Base-by-base conservation (phyloP, 2,888 invertebrate species). In the Melanostoma scalare region DNA sequence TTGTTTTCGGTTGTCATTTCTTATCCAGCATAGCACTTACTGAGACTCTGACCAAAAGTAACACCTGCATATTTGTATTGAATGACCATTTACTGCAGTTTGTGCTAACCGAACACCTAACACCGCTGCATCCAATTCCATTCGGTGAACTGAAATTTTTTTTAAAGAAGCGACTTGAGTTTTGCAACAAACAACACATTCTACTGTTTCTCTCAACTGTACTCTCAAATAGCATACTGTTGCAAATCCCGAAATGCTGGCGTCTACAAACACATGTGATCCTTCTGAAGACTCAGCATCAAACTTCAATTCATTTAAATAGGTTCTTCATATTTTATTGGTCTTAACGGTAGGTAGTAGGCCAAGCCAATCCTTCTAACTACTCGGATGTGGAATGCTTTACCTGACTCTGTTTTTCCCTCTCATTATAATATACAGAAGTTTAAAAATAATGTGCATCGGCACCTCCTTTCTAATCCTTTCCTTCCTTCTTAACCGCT, bases 11-110 rank as follows among this genome's bases (percentile, higher is more conserved):
- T n/a, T n/a, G n/a, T n/a, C n/a, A n/a, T n/a, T n/a, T n/a, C n/a
- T n/a, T n/a, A n/a, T n/a, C n/a, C n/a, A n/a, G n/a, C n/a, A n/a
- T n/a, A n/a, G n/a, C n/a, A n/a, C n/a, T n/a, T n/a, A n/a, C n/a
- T n/a, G n/a, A n/a, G n/a, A n/a, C n/a, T n/a, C n/a, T n/a, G n/a
- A n/a, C n/a, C n/a, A n/a, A n/a, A n/a, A n/a, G n/a, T n/a, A n/a
- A n/a, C n/a, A n/a, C n/a, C n/a, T n/a, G n/a, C n/a, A n/a, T n/a
- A n/a, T 55, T 6, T 81, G 74, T 10, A 50, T 36, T 3, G 65
- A 42, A 30, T 81, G 85, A 20, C 58, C n/a, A 10, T 75, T 71
- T 6, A 85, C n/a, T n/a, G n/a, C n/a, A n/a, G 46, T 2, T 65
- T n/a, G 6, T 38, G 52, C 30, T 9, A 68, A 33, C 36, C 68